Base-by-base conservation (phyloP, 2,888 invertebrate species). In the Metallyticus violacea region DNA sequence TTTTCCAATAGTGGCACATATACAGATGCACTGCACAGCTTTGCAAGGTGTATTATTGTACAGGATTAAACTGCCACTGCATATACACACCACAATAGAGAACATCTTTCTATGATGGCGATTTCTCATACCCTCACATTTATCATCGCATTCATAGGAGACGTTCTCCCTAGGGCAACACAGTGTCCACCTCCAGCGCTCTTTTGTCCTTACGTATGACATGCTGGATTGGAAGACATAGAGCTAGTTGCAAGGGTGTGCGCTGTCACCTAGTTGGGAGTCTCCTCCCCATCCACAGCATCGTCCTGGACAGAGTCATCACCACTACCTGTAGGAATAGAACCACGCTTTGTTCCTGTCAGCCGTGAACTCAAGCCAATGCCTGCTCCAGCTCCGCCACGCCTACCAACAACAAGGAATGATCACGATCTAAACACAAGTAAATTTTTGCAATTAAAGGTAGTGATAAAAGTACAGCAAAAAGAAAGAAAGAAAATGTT, bases 291-390 rank as follows among this genome's bases (percentile, higher is more conserved):
- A 91, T 96, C 96, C 91, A 95, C 93, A 90, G 95, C 95, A 91
- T 96, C 96, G 91, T 96, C 95, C 92, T 96, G 95, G 29, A 89
- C 88, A 89, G 95, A 95, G 87, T 95, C 95, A 91, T 96, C 96
- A 7, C 96, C 96, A 80, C 95, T 95, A 89, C 95, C 95, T 28
- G 95, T 94, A 90, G 94, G 95, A 81, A 96, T 93, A 5, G 96
- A 96, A 76, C 95, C 94, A 86, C 96, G 94, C 92, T 96, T 96
- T 89, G 94, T 93, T 89, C 95, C 94, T 77, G 95, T 92, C 81
- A 93, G 92, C 86, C 95, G 93, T 1, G 95, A 94, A 40, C 95
- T 94, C 86, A 96, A 92, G 0, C 94, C 93, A 89, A 94, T 93
- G 88, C 93, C 92, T 87, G 94, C 91, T 79, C 91, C 93, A 5